Base-by-base conservation (phyloP, 2,797 vertebrate species). In the Acanthurus tractus region DNA sequence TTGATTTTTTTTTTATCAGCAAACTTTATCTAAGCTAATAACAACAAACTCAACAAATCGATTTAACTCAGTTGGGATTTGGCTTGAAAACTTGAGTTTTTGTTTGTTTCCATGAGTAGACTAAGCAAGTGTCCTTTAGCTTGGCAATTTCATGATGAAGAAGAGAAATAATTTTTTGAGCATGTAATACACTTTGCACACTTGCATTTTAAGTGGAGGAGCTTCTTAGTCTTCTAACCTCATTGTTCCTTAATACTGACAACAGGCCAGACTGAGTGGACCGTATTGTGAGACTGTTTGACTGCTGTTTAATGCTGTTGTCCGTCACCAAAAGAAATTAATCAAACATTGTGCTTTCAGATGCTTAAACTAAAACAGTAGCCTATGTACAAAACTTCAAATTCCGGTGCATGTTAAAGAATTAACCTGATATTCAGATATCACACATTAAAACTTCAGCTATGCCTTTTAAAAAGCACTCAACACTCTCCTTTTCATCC, bases 341-440 rank as follows among this genome's bases (percentile, higher is more conserved):
- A 29, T 64, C 46, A 67, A 73, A 54, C 6, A 48, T 71, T 17
- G 49, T 34, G 38, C 29, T 46, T 61, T 44, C 44, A 82, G 1
- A 75, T 23, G 17, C 34, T 45, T 49, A 67, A 72, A 72, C 12
- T 20, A 8, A 36, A 18, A 6, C 54, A 50, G 53, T 53, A 23
- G 23, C 45, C 48, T 50, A 15, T 76, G 53, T 57, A 63, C 62
- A 49, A 25, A 52, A 63, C 15, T 44, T 18, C 12, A 18, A 63
- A 49, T 56, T 48, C 18, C 17, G 44, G 20, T 6, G 2, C 42
- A 11, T 14, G 7, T 18, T 22, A 46, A 71, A 69, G 22, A 66
- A 54, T n/a, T 15, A 59, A 12, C 9, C 25, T 63, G 6, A 45
- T 54, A 62, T 78, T 70, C 7, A 61, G 18, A 62, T n/a, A 58